Percentiles rank a stretch among this genome's conserved stretches.
Evolutionary conservation across 2,113 vertebrate species (phyloP).

Genomic region (Notothenia rossii): DNA sequence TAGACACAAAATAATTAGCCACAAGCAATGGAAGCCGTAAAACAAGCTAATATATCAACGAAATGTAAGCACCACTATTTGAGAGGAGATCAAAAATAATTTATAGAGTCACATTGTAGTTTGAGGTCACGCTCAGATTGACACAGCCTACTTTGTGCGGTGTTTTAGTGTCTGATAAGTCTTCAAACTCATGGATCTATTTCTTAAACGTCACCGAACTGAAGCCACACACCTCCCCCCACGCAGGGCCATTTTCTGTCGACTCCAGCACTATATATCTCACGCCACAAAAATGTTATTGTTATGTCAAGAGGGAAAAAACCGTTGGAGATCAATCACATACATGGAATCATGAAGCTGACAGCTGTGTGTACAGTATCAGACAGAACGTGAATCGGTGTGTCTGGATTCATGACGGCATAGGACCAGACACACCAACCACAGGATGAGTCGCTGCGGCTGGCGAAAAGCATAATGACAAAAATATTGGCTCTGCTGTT

Average conservation of each 20-base stretch:
- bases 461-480: conserved; percentile 51
- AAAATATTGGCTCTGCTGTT: conserved; percentile 58
- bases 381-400: background rate
- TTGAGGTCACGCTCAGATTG: too few species aligned
- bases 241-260: background rate
- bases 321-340: background rate
- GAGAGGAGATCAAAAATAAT: background rate
- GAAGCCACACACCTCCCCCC: background rate
- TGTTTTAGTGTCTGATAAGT: background rate
- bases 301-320: background rate
- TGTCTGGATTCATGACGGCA: background rate
- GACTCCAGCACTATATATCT: background rate
- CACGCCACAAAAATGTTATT: background rate
- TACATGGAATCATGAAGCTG: background rate
- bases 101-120: background rate
- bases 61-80: background rate
- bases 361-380: conserved; percentile 1
- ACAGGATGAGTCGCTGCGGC: background rate
- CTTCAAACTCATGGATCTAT: background rate
- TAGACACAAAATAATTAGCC: too few species aligned
- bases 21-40: background rate
- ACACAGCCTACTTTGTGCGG: background rate
- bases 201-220: too few species aligned
- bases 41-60: background rate
- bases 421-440: conserved; percentile 8